Base-by-base conservation (phyloP, 1,140 invertebrate genomes). In the Oppia nitens region DNA sequence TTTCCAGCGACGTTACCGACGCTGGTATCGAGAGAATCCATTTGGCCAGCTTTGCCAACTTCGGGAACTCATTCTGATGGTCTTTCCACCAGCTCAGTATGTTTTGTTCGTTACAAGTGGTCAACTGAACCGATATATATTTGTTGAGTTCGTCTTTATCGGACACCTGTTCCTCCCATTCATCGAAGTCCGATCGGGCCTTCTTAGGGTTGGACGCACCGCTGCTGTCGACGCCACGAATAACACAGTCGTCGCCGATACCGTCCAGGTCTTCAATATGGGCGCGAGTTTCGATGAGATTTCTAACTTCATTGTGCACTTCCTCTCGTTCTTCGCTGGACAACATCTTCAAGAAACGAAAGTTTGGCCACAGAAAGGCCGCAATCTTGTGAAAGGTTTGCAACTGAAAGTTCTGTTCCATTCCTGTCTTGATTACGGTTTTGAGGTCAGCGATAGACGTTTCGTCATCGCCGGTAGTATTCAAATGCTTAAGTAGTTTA, bases 361-460 rank as follows among this genome's bases (percentile, higher is more conserved):
- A 63, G 51, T 63, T 63, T 21, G 62, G 62, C 62, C 62, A 63
- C 17, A 63, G 53, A 56, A 63, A 63, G 9, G 53, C 40, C 3
- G 61, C 61, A 4, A 62, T 59, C 21, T 60, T 53, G 40, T 62
- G 61, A 14, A 62, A 27, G 21, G 28, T 26, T 28, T 62, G 61
- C 20, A 62, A 32, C 27, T 60, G 17, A 53, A 62, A 59, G 52
- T 59, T 14, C 24, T 49, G 45, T 2, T 55, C 53, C 21, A 62
- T 40, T 40, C 32, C 32, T 40, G 17, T 6, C 17, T 49, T 50
- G 40, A 40, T 12, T 24, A 21, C 14, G 2, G 20, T 57, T 47
- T 28, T 54, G 4, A 21, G 9, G n/a, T n/a, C n/a, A 20, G 49
- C 49, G 14, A n/a, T 20, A 4, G n/a, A 23, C n/a, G 27, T 6